Evolutionary conservation across 2,797 vertebrate genomes (phyloP), one percentile per base, ranked within the genome.

Genomic region (Galagoides demidoff): DNA sequence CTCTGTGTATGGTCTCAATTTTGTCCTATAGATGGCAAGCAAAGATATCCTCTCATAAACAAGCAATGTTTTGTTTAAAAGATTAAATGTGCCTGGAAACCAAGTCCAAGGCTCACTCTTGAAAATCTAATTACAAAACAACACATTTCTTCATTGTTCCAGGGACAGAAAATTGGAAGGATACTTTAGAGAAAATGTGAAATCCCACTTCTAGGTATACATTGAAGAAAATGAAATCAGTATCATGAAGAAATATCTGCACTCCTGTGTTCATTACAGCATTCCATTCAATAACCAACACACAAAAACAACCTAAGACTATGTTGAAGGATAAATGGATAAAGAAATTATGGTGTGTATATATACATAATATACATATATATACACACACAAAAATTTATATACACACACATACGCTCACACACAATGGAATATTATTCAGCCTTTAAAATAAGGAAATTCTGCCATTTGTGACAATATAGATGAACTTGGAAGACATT

Each of bases 11-110:
- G 22, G 9, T 39, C 49, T 93, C 79, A 52, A 34, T 79, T 61
- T 39, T 25, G 4, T 9, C 13, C 34, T 37, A 2, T 19, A 61
- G 11, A 27, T 9, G 23, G 39, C 49, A 86, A 17, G 29, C 37
- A 76, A 89, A 43, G 34, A 71, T 70, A 37, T 55, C 29, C 8
- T 88, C 57, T 86, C 25, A 64, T 55, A 82, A 88, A 34, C 27
- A 89, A 94, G 39, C 11, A 78, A 25, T 16, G 19, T 45, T 85
- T 39, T 11, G 17, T 68, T 10, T 8, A 22, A 84, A 92, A 89
- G 34, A 92, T 20, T 61, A 95, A 73, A 31, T 68, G 14, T 66
- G 13, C 45, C 87, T 85, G 57, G 71, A 92, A 78, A 93, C 12
- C 9, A 1, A 83, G 29, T 43, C 79, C 17, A 31, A 95, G 63